Evolutionary conservation across 2,888 invertebrate species (phyloP), one percentile per base, ranked within the genome.

Genomic region (Poecilobothrus nobilitatus): DNA sequence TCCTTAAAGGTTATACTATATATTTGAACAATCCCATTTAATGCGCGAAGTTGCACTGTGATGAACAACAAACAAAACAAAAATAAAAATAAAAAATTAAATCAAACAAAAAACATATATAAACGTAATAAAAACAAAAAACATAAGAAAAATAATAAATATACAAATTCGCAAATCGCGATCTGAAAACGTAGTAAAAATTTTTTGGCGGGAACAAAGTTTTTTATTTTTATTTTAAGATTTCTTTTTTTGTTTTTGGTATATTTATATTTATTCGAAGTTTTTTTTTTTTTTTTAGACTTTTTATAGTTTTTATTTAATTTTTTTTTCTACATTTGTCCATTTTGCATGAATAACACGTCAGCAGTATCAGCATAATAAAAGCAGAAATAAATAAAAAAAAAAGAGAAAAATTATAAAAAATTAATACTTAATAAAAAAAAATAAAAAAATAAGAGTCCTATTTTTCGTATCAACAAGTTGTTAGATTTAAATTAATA

Each of bases 321-420:
- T 41, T 41, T 41, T 41, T 41, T 41, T 27, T 27, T 27, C 27
- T 27, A 27, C 27, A 27, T 41, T 12, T 41, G 41, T 41, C 41
- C 41, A 53, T 53, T 34, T 53, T 53, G 53, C 53, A 53, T 53
- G 53, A 15, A 53, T 53, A 53, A 53, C 53, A 53, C 53, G 53
- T 53, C 53, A 53, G 53, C 53, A 53, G 18, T 53, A 18, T 53
- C 53, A 53, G 37, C 37, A 12, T 37, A 37, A 37, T 37, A 37
- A 37, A 37, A 37, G 37, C 7, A 37, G 12, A 53, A 53, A 53
- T 53, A 18, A 53, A 53, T 6, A 53, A 53, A 53, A 44, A 53
- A 53, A n/a, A 18, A 53, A 53, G 5, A 27, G 5, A 27, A 27
- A 27, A 27, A 27, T 27, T 27, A n/a, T n/a, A 27, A 27, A 27